Evolutionary conservation across 2,888 invertebrate species (phyloP).

Genomic region (Heterodera filipjevi): DNA sequence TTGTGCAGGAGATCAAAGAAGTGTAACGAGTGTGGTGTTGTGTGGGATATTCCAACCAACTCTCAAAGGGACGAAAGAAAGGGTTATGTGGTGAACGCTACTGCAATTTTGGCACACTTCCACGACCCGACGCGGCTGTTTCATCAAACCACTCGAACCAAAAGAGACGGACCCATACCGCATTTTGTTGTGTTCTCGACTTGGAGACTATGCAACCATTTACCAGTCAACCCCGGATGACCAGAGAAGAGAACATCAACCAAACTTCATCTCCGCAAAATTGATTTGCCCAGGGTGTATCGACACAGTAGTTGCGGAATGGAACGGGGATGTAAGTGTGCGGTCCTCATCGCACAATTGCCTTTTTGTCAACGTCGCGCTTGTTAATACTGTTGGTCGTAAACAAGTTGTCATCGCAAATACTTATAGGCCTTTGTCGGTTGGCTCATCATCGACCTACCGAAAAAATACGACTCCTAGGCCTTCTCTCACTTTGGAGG

Average conservation of each 20-base stretch:
- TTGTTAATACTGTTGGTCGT: neutral
- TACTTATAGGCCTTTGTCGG: constrained; percentile 24
- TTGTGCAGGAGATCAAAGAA: neutral
- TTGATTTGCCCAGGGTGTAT: neutral
- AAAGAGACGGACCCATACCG: neutral
- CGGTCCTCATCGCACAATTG: neutral
- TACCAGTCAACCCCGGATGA: too few relatives aligned
- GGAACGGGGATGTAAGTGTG: neutral
- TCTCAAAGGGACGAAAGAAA: neutral
- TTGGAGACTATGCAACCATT: constrained; percentile 8
- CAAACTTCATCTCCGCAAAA: constrained; percentile 24
- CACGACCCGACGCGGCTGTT: neutral
- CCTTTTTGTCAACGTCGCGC: neutral
- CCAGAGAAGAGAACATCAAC: constrained; percentile 10
- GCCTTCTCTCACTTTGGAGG: constrained; percentile 17
- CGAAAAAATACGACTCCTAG: constrained; percentile 21
- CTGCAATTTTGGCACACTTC: neutral
- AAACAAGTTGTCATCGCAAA: neutral
- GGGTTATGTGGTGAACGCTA: neutral
- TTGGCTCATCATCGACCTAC: constrained; percentile 12
- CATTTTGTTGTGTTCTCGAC: constrained; percentile 4
- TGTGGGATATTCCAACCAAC: constrained; percentile 3
- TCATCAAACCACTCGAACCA: neutral
- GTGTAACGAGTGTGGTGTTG: neutral
- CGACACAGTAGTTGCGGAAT: neutral